Evolutionary conservation across 2,113 vertebrate genomes (phyloP).

Genomic region (Anolis carolinensis): DNA sequence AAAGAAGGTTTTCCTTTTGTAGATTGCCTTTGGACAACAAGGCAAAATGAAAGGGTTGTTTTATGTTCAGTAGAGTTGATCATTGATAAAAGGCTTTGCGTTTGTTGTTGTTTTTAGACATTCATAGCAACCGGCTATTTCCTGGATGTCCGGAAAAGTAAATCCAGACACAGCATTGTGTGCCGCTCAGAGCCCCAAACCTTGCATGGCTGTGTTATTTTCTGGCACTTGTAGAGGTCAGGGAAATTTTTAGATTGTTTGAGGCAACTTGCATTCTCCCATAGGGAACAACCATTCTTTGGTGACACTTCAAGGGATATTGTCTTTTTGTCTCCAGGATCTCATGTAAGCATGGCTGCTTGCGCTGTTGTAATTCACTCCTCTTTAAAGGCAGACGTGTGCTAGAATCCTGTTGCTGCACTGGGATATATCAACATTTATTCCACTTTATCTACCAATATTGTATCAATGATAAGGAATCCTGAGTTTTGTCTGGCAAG

Average conservation of each 20-base stretch:
- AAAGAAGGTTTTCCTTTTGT: slow-evolving; percentile 25
- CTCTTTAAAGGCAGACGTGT: not conserved
- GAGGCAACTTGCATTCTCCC: not conserved
- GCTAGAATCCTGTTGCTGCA: too few species aligned
- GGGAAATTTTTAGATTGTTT: not conserved
- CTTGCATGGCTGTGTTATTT: not conserved
- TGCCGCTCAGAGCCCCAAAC: not conserved
- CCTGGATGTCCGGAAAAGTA: not conserved
- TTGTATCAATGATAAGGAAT: too few species aligned
- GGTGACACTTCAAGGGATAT: not conserved
- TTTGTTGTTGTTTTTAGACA: not conserved
- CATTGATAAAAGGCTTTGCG: not conserved
- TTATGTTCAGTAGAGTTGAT: not conserved
- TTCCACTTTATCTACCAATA: too few species aligned
- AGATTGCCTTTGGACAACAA: not conserved
- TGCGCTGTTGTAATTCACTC: not conserved
- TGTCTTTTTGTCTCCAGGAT: not conserved
- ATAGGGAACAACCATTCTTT: not conserved
- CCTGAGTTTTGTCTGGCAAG: too few species aligned
- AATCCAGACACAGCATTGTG: not conserved
- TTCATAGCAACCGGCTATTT: not conserved
- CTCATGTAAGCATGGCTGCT: not conserved
- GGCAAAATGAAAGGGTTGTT: slow-evolving; percentile 1
- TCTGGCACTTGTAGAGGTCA: not conserved
- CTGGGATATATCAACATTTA: too few species aligned